These are phyloP conservation scores for Ceratina calcarata DNA, from an alignment of 1,140 invertebrate genomes.

Conservation along the genomic window DNA sequence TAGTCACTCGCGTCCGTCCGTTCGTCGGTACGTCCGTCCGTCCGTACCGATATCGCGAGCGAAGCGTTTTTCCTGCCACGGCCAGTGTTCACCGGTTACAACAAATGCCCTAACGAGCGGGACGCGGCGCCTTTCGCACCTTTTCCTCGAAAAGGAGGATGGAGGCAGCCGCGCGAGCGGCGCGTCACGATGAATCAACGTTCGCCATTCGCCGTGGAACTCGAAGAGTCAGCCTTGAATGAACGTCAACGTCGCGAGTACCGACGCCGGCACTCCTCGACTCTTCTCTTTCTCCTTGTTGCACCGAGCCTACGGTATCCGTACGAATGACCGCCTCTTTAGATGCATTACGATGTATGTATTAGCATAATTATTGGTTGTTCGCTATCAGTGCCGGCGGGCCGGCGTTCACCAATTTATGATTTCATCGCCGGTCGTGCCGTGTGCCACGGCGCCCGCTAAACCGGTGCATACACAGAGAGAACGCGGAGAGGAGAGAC, in stretches of 20 bases:
- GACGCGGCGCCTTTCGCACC: slow-evolving; percentile 1
- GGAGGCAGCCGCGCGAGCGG: neutral
- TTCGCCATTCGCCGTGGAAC: neutral
- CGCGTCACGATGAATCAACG: slow-evolving; percentile 31
- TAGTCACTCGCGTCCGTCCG: neutral
- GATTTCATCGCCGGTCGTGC: slow-evolving; percentile 75
- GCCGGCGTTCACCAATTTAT: slow-evolving; percentile 76
- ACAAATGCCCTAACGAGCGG: slow-evolving; percentile 16
- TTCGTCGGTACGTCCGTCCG: neutral
- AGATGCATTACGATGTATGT: slow-evolving; percentile 74
- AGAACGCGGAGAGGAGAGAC: slow-evolving; percentile 29
- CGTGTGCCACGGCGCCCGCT: slow-evolving; percentile 55
- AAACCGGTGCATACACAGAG: slow-evolving; percentile 40
- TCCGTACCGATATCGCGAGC: neutral
- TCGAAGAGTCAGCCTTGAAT: neutral
- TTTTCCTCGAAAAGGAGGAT: neutral
- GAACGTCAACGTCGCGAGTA: slow-evolving; percentile 30
- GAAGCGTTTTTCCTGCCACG: neutral
- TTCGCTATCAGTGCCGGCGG: slow-evolving; percentile 77
- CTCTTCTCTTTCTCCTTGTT: too few relatives aligned
- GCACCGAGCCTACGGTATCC: slow-evolving; percentile 40
- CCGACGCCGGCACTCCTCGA: neutral
- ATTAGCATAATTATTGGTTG: slow-evolving; percentile 79
- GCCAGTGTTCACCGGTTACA: neutral
- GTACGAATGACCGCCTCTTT: slow-evolving; percentile 71